These are phyloP conservation scores for Caiman crocodilus DNA, from an alignment of 2,797 vertebrate genomes.

Conservation along the genomic window DNA sequence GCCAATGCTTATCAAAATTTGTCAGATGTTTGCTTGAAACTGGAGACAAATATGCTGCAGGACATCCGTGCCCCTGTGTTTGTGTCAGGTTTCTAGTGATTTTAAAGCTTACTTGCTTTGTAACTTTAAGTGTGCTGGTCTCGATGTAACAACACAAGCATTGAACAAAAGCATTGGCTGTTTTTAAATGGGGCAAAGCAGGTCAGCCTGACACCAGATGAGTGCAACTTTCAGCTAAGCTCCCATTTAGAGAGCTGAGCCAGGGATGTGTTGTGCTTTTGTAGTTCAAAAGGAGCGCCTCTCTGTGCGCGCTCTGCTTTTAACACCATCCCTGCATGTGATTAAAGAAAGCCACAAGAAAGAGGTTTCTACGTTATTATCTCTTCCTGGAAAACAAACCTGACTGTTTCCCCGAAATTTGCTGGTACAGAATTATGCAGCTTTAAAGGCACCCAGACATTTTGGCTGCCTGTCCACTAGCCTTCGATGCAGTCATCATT, in stretches of 20 bases:
- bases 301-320: constrained; percentile 21
- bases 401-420: constrained; percentile 85
- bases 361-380: constrained; percentile 83
- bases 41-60: not conserved
- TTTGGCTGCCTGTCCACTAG: constrained; percentile 66
- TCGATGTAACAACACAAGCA: not conserved
- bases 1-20: not conserved
- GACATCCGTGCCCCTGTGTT: fast-evolving
- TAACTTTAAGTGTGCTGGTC: not conserved
- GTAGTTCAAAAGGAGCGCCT: constrained; percentile 62
- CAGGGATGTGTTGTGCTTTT: constrained; percentile 28
- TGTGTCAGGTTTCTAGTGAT: not conserved
- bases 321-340: constrained; percentile 77
- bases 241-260: not conserved
- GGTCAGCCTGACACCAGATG: constrained; percentile 14
- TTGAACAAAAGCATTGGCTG: not conserved
- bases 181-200: constrained; percentile 12
- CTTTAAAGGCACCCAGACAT: constrained; percentile 63
- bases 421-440: constrained; percentile 74
- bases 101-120: not conserved
- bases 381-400: constrained; percentile 88
- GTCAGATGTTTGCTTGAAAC: not conserved
- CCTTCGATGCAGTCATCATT: constrained; percentile 61
- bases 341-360: constrained; percentile 85
- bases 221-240: constrained; percentile 55